Evolutionary conservation across 2,797 vertebrate genomes (phyloP).

Genomic region (Phrynocephalus guinanensis): DNA sequence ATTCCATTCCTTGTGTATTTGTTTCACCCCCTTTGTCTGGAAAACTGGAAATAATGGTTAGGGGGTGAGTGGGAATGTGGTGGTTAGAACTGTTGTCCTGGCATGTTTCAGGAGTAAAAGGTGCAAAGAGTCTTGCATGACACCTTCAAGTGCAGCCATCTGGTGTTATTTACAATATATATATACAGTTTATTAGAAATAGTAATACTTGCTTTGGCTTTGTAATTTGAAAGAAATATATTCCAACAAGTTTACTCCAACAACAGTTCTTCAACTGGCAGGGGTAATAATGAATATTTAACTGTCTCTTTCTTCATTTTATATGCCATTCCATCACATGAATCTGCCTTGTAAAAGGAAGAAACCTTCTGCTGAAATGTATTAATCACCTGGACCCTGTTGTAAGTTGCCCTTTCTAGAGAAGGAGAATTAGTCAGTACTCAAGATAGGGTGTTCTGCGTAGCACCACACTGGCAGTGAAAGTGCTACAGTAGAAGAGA

Average conservation of each 20-base stretch:
- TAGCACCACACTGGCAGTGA: not conserved
- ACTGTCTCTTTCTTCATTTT: not conserved
- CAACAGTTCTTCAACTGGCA: slow-evolving; percentile 10
- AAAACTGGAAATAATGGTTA: not conserved
- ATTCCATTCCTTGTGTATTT: slow-evolving; percentile 48
- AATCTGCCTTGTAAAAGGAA: not conserved
- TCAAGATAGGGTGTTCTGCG: not conserved
- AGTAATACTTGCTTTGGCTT: slow-evolving; percentile 9
- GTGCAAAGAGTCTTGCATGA: not conserved
- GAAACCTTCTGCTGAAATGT: not conserved
- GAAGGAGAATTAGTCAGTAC: not conserved
- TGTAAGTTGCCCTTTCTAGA: not conserved
- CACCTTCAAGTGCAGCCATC: not conserved
- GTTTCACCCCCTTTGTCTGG: not conserved
- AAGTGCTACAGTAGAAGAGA: not conserved
- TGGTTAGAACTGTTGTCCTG: not conserved
- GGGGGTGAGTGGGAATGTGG: not conserved
- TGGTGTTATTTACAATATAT: not conserved
- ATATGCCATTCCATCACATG: not conserved
- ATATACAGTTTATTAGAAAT: not conserved
- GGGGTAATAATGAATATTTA: not conserved
- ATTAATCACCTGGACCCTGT: not conserved
- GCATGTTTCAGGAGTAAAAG: not conserved
- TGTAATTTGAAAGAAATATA: slow-evolving; percentile 27
- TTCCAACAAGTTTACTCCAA: slow-evolving; percentile 24